Evolutionary conservation across 2,888 invertebrate species (phyloP).

Genomic region (Chloroclysta siterata): DNA sequence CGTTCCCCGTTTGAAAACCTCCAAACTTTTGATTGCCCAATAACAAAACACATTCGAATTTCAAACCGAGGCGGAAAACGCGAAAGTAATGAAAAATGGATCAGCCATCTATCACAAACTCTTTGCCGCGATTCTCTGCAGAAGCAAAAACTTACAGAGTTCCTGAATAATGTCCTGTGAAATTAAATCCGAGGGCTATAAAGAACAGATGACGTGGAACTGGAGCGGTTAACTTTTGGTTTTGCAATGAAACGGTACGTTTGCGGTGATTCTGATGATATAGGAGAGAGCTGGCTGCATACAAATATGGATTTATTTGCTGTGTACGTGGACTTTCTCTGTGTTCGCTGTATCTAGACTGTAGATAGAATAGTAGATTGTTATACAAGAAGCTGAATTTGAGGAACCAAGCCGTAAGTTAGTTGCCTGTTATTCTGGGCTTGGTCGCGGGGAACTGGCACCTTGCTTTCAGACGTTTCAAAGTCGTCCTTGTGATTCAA

Average conservation of each 20-base stretch:
- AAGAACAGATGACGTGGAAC: conserved; percentile 76
- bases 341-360: not conserved
- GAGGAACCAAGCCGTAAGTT: no score
- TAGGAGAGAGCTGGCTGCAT: conserved; percentile 31
- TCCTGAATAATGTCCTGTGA: conserved; percentile 79
- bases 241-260: conserved; percentile 39
- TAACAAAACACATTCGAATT: conserved; percentile 37
- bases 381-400: no score
- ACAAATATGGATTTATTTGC: conserved; percentile 33
- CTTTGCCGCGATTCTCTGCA: conserved; percentile 62
- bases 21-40: conserved; percentile 36
- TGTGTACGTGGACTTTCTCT: conserved; percentile 3
- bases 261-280: conserved; percentile 34
- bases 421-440: no score
- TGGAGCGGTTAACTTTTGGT: conserved; percentile 54
- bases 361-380: no score
- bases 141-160: conserved; percentile 69
- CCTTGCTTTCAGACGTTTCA: no score
- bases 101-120: conserved; percentile 79
- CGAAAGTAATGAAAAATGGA: conserved; percentile 74
- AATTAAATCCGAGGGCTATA: conserved; percentile 79
- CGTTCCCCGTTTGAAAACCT: conserved; percentile 10
- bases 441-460: no score
- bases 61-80: conserved; percentile 30
- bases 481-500: no score